Percentiles rank a stretch among this genome's conserved stretches.
Evolutionary conservation across 1,140 invertebrate species (phyloP).

Genomic region (Tribolium castaneum): DNA sequence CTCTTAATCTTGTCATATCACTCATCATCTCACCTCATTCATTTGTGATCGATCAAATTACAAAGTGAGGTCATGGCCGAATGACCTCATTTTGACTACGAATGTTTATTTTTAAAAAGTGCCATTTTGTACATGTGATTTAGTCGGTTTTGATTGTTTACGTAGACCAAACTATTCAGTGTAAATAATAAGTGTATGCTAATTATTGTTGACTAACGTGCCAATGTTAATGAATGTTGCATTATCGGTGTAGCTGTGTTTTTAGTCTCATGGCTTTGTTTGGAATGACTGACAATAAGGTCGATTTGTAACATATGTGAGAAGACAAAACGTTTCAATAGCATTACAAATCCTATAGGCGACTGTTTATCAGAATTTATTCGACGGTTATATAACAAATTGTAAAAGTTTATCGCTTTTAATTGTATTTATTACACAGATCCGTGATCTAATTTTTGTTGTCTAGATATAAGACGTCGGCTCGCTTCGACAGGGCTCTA

Average conservation of each 20-base stretch:
- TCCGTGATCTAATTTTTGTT: conserved; percentile 14
- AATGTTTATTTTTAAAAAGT: conserved; percentile 1
- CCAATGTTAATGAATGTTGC: conserved; percentile 34
- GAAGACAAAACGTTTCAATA: neutral
- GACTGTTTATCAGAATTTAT: conserved; percentile 14
- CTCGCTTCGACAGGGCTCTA: neutral
- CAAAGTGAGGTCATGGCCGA: neutral
- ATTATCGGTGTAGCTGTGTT: conserved; percentile 24
- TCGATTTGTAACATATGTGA: neutral
- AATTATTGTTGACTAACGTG: conserved; percentile 22
- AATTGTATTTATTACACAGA: conserved; percentile 3
- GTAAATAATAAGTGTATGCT: conserved; percentile 22
- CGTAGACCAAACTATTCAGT: neutral
- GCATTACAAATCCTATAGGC: conserved; percentile 4
- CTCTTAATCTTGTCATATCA: conserved; percentile 1
- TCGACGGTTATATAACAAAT: conserved; percentile 21
- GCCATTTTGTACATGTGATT: conserved; percentile 19
- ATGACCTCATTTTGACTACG: neutral
- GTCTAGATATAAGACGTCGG: neutral
- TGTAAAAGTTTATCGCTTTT: conserved; percentile 29
- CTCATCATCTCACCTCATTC: conserved; percentile 13
- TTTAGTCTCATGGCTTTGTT: conserved; percentile 20
- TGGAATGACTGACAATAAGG: conserved; percentile 22
- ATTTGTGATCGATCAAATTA: conserved; percentile 10
- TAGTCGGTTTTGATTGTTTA: conserved; percentile 1